These are phyloP conservation scores for Odontamblyopus rebecca DNA, from an alignment of 2,797 vertebrate genomes.

Conservation along the genomic window DNA sequence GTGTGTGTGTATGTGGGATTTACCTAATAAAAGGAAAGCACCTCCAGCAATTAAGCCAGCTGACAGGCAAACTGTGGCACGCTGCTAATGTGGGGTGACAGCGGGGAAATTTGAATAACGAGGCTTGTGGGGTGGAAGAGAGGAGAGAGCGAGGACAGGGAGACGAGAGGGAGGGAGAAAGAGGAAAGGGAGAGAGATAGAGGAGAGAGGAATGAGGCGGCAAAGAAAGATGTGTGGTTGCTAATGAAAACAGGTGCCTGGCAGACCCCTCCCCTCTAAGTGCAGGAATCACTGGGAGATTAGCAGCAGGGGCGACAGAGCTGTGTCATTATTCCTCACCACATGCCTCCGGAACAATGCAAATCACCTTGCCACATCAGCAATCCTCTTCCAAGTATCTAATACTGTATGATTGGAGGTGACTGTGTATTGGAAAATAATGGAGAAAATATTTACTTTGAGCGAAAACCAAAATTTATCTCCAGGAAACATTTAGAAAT, in stretches of 20 bases:
- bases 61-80: slow-evolving; percentile 77
- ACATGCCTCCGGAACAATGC: slow-evolving; percentile 52
- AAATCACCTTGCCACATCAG: slow-evolving; percentile 50
- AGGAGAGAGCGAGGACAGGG: slow-evolving; percentile 5
- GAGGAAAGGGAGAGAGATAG: slow-evolving; percentile 20
- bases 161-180: slow-evolving; percentile 12
- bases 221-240: slow-evolving; percentile 68
- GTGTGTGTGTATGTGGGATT: slow-evolving; percentile 49
- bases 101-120: slow-evolving; percentile 84
- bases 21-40: slow-evolving; percentile 80
- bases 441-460: background rate
- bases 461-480: background rate
- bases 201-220: slow-evolving; percentile 29
- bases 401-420: slow-evolving; percentile 10
- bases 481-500: background rate
- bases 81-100: slow-evolving; percentile 81
- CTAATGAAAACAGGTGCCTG: slow-evolving; percentile 82
- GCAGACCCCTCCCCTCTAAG: slow-evolving; percentile 56
- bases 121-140: slow-evolving; percentile 66
- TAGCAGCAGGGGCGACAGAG: slow-evolving; percentile 45
- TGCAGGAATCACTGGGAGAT: slow-evolving; percentile 71
- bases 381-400: slow-evolving; percentile 44
- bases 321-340: slow-evolving; percentile 38
- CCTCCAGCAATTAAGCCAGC: slow-evolving; percentile 81
- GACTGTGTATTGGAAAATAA: background rate